Evolutionary conservation across 2,113 vertebrate genomes (phyloP), one percentile per base, ranked within the genome.

Genomic region (Chascanopsetta lugubris): DNA sequence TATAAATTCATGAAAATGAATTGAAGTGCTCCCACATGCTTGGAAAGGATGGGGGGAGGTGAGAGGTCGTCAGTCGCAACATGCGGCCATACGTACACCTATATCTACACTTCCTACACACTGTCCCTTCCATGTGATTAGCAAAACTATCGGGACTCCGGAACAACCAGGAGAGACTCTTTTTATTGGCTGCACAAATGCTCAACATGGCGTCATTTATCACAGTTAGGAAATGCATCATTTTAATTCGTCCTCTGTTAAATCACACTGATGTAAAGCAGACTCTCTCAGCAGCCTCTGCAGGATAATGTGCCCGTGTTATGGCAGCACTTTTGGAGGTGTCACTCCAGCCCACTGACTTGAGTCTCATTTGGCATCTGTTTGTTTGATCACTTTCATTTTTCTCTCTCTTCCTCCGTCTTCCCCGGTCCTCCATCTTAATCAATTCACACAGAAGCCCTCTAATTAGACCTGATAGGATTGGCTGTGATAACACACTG

Each of bases 161-260:
- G 8, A 65, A 13, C 13, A 65, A 29, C 50, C 26, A 48, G 61
- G 17, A 27, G 6, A 36, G 17, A 40, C 58, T 12, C 0, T 4
- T 45, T 68, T 76, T 40, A 76, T 65, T 45, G 50, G 62, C 58
- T 71, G 20, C 61, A 53, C 8, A 80, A 80, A 61, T 53, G 46
- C 34, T 66, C 27, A 30, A 32, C 34, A 61, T 27, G 42, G 61
- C 63, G 25, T 25, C 30, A 45, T 46, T 68, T 64, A 58, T 71
- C 36, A 66, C 72, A 24, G 20, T 77, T 84, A 55, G 55, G 12
- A 53, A 53, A 20, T 27, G 6, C 11, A 29, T 76, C 66, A 57
- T 50, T 77, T 72, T 75, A 72, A 88, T 87, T 85, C 75, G 77
- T 86, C 85, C 80, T 61, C 67, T 84, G 80, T 51, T 88, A 77